Evolutionary conservation across 30 jellyfish, hydroid and myxozoan species (phyloP).

Genomic region (Pseudorhiza aurosa): DNA sequence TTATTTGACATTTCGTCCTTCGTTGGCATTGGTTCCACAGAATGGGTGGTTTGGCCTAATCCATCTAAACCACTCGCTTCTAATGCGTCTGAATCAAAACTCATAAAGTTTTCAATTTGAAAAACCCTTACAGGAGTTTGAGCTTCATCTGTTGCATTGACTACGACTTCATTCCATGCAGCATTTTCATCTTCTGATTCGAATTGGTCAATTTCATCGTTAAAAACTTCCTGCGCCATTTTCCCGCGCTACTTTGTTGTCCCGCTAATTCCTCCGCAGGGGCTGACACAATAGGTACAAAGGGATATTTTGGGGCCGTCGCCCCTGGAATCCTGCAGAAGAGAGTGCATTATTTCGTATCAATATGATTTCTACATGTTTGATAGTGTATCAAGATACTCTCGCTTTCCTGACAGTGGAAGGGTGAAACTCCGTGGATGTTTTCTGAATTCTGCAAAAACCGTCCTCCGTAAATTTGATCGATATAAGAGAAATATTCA

Average conservation of each 20-base stretch:
- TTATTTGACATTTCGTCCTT: neutral
- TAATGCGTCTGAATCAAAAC: neutral
- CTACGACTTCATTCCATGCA: slow-evolving; percentile 12
- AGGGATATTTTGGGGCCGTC: too few species aligned
- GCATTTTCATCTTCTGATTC: slow-evolving; percentile 11
- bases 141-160: neutral
- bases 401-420: too few species aligned
- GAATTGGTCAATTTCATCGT: neutral
- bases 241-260: neutral
- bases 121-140: too few species aligned
- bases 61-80: neutral
- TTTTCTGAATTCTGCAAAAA: too few species aligned
- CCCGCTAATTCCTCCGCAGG: neutral
- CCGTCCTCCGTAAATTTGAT: too few species aligned
- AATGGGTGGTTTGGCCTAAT: neutral
- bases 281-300: neutral
- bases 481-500: too few species aligned
- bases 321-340: too few species aligned
- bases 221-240: neutral
- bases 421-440: too few species aligned
- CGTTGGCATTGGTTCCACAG: too few species aligned
- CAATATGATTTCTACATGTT: too few species aligned
- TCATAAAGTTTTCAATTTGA: neutral
- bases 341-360: too few species aligned
- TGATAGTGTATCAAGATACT: too few species aligned